A percentile compares a stretch with the other conserved stretches of the same genome.
phyloP scores from a whole-genome alignment of 2,797 vertebrate species.

The Phataginus tricuspis region DNA sequence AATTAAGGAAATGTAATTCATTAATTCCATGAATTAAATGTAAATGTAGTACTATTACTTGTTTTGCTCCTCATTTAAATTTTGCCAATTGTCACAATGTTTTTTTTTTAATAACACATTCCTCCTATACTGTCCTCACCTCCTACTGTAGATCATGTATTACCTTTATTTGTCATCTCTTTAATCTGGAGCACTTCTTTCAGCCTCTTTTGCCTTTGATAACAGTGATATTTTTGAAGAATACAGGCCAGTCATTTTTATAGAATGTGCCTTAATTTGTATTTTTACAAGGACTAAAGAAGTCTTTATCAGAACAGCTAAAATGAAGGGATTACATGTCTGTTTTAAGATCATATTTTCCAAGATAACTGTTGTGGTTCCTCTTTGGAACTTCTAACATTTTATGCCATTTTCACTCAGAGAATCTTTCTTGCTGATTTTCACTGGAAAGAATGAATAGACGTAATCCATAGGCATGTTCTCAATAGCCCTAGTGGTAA shows the following conservation, averaged over 20 bases:
- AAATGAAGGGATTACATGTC: background rate
- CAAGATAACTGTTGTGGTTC: background rate
- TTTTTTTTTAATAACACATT: background rate
- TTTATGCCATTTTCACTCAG: conserved; percentile 25
- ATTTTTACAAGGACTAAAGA: background rate
- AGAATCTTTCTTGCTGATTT: conserved; percentile 13
- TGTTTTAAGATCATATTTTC: background rate
- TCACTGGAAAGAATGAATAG: background rate
- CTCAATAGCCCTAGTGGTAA: background rate
- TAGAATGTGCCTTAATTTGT: background rate
- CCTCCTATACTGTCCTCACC: background rate
- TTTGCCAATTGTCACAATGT: background rate
- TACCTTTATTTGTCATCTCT: background rate
- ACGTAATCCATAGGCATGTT: background rate
- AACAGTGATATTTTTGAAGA: background rate
- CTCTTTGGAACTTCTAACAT: background rate
- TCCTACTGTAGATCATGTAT: background rate
- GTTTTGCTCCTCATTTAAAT: background rate
- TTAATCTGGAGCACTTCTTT: background rate
- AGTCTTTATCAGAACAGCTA: background rate
- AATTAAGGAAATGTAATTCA: background rate
- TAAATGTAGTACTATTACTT: background rate
- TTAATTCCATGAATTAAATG: background rate
- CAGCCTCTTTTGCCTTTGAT: background rate
- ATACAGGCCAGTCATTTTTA: background rate